These are phyloP conservation scores for Rhopalosiphum nymphaeae DNA, from an alignment of 2,888 invertebrate genomes.

Conservation along the genomic window DNA sequence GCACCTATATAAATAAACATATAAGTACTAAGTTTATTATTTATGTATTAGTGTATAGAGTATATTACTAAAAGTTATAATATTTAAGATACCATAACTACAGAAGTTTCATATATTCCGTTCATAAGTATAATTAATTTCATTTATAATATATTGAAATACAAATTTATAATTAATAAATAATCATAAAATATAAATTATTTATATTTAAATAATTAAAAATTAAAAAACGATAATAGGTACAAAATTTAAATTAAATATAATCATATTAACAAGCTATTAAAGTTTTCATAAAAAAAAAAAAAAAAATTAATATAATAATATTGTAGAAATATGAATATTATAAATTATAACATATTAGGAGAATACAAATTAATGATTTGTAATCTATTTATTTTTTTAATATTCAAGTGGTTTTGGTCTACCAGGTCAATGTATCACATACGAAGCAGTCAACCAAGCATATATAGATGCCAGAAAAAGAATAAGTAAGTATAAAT, in stretches of 20 bases:
- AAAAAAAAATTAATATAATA: not conserved
- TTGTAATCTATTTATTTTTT: not conserved
- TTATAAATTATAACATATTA: not conserved
- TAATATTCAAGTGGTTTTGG: slow-evolving; percentile 76
- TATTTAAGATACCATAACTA: not conserved
- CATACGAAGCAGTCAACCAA: slow-evolving; percentile 89
- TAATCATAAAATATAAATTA: not conserved
- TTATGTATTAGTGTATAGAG: not conserved
- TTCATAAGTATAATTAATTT: not conserved
- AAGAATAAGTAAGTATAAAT: slow-evolving; percentile 82
- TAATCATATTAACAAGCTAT: not conserved
- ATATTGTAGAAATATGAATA: not conserved
- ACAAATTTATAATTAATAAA: not conserved
- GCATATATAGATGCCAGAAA: slow-evolving; percentile 90
- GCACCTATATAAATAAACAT: not conserved
- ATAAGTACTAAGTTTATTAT: not conserved
- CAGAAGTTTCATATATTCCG: not conserved
- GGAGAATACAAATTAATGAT: not conserved
- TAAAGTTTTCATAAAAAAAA: not conserved
- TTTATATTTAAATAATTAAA: not conserved
- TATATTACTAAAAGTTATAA: not conserved
- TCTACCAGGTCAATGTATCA: slow-evolving; percentile 85
- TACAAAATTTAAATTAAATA: not conserved
- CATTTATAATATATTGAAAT: not conserved
- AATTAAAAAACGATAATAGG: fast-evolving